phyloP scores from a whole-genome alignment of 2,797 vertebrate species.

The Ctenosaura bakeri region DNA sequence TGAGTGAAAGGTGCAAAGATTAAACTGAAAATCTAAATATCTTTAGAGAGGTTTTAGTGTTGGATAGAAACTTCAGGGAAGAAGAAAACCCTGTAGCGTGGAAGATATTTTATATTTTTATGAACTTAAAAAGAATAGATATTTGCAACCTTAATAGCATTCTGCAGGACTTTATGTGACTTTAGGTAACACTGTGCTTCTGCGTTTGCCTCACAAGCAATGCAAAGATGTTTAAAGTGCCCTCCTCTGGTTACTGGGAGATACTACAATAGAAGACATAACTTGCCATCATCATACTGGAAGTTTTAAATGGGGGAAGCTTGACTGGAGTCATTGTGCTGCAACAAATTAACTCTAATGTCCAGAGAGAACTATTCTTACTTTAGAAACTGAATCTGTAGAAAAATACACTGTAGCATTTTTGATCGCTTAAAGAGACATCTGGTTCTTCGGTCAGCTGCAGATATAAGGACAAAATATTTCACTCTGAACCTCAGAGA shows the following conservation, averaged over 20 bases:
- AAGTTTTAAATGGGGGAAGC: constrained; percentile 58
- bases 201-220: constrained; percentile 74
- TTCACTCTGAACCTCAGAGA: constrained; percentile 81
- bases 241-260: constrained; percentile 83
- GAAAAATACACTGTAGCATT: constrained; percentile 69
- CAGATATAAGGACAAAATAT: constrained; percentile 73
- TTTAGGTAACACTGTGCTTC: constrained; percentile 82
- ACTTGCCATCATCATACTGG: constrained; percentile 64
- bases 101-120: constrained; percentile 69
- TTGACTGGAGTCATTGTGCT: constrained; percentile 70
- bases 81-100: constrained; percentile 63
- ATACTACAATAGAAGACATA: constrained; percentile 71
- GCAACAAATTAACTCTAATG: constrained; percentile 73
- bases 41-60: constrained; percentile 46
- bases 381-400: constrained; percentile 45
- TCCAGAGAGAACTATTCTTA: constrained; percentile 68
- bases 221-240: constrained; percentile 80
- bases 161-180: constrained; percentile 67
- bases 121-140: constrained; percentile 61
- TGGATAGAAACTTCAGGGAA: constrained; percentile 49
- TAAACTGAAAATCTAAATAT: constrained; percentile 42
- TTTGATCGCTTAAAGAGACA: constrained; percentile 72
- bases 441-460: constrained; percentile 76
- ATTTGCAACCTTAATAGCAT: constrained; percentile 63
- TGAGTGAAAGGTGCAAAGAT: constrained; percentile 56